Evolutionary conservation across 2,113 vertebrate genomes (phyloP).

Genomic region (Dipodomys spectabilis): DNA sequence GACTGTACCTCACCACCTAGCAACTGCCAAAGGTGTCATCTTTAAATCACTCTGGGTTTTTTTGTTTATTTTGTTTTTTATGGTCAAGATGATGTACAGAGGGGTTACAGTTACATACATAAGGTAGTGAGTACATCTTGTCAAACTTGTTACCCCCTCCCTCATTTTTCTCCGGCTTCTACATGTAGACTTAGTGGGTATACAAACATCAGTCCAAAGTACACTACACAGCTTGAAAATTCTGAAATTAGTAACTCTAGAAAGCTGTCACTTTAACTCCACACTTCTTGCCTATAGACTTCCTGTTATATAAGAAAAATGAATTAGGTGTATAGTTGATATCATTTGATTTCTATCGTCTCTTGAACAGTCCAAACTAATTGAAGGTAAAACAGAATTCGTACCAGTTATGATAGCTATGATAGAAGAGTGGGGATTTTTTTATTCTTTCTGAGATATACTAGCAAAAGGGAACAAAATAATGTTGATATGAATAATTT

Average conservation of each 20-base stretch:
- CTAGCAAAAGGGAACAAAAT: not conserved
- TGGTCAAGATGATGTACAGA: too few species aligned
- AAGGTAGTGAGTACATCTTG: too few species aligned
- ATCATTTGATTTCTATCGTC: not conserved
- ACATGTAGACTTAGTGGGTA: not conserved
- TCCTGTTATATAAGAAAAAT: slow-evolving; percentile 18
- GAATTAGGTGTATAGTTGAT: not conserved
- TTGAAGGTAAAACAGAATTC: not conserved
- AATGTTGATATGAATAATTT: not conserved
- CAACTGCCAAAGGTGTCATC: too few species aligned
- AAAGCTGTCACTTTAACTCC: not conserved
- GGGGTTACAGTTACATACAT: too few species aligned
- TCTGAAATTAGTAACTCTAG: not conserved
- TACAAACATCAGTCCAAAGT: not conserved
- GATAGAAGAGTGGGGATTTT: not conserved
- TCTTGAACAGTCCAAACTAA: not conserved
- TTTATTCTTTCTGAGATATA: slow-evolving; percentile 36
- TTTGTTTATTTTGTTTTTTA: too few species aligned
- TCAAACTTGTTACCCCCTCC: too few species aligned
- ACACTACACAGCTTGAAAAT: not conserved
- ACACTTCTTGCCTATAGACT: not conserved
- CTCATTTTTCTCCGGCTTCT: not conserved
- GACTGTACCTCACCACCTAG: too few species aligned
- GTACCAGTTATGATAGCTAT: not conserved
- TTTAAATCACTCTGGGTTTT: too few species aligned